phyloP scores from a whole-genome alignment of 2,113 vertebrate species.

The Colistium nudipinnis region DNA sequence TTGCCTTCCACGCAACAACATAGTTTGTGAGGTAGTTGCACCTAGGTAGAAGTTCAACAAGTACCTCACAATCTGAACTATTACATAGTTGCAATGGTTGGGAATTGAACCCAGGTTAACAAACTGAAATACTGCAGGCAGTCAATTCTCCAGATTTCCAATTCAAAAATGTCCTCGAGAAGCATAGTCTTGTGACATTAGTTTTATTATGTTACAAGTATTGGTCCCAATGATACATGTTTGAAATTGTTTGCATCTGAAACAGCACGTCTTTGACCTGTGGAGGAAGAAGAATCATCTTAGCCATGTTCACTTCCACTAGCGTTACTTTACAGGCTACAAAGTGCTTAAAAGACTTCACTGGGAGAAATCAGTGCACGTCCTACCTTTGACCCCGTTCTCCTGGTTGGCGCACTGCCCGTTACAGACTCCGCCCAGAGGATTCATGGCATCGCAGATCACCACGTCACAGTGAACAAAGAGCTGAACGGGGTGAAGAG shows the following conservation, averaged over 20 bases:
- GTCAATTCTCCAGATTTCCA: not conserved
- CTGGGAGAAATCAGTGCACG: not conserved
- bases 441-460: constrained; percentile 67
- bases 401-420: constrained; percentile 52
- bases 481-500: constrained; percentile 45
- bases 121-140: no score
- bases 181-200: constrained; percentile 3
- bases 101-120: no score
- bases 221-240: constrained; percentile 54
- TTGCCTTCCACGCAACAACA: no score
- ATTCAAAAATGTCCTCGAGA: not conserved
- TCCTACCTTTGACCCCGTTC: constrained; percentile 24
- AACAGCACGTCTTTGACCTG: constrained; percentile 60
- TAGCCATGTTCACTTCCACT: not conserved
- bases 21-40: no score
- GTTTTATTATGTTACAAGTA: constrained; percentile 47
- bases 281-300: not conserved
- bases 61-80: no score
- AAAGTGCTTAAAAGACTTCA: not conserved
- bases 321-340: not conserved
- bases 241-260: not conserved
- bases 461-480: constrained; percentile 73
- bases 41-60: no score
- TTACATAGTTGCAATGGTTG: no score
- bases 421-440: constrained; percentile 51